Evolutionary conservation across 2,113 vertebrate genomes (phyloP).

Genomic region (Archocentrus centrarchus): DNA sequence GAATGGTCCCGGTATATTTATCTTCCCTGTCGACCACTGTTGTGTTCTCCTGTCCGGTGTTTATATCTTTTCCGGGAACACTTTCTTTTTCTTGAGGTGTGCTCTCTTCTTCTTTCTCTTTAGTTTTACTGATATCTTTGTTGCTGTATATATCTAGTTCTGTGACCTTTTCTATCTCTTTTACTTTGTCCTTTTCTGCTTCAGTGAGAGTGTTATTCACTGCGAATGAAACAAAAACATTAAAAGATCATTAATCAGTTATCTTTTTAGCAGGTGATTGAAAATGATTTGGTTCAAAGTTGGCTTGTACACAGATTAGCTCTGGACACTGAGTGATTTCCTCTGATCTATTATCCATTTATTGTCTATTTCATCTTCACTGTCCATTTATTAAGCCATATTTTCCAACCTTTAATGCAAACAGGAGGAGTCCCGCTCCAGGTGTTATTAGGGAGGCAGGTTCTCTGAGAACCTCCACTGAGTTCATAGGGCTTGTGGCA

Average conservation of each 20-base stretch:
- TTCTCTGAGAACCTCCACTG: slow-evolving; percentile 88
- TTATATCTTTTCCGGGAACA: slow-evolving; percentile 36
- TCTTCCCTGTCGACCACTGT: slow-evolving; percentile 53
- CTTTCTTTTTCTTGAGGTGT: slow-evolving; percentile 39
- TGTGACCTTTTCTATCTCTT: slow-evolving; percentile 36
- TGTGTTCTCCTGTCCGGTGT: slow-evolving; percentile 41
- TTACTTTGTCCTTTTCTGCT: slow-evolving; percentile 65
- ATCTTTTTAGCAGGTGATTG: not conserved
- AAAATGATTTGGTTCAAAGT: slow-evolving; percentile 2
- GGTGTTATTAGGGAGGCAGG: slow-evolving; percentile 87
- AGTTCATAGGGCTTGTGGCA: slow-evolving; percentile 92
- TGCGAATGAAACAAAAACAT: slow-evolving; percentile 45
- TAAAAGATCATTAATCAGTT: slow-evolving; percentile 2
- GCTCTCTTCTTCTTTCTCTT: slow-evolving; percentile 52
- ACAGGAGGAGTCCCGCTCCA: slow-evolving; percentile 93
- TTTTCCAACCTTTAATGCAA: slow-evolving; percentile 89
- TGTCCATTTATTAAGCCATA: not conserved
- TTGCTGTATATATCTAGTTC: slow-evolving; percentile 46
- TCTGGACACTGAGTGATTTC: not conserved
- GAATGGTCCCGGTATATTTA: slow-evolving; percentile 49
- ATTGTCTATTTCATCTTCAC: not conserved
- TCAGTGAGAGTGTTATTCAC: slow-evolving; percentile 74
- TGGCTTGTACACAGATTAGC: not conserved
- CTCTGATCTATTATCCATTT: not conserved
- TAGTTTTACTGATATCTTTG: slow-evolving; percentile 50